Conservation (phyloP, 2,797 vertebrate genomes). For the Chlorospingus flavigularis region DNA sequence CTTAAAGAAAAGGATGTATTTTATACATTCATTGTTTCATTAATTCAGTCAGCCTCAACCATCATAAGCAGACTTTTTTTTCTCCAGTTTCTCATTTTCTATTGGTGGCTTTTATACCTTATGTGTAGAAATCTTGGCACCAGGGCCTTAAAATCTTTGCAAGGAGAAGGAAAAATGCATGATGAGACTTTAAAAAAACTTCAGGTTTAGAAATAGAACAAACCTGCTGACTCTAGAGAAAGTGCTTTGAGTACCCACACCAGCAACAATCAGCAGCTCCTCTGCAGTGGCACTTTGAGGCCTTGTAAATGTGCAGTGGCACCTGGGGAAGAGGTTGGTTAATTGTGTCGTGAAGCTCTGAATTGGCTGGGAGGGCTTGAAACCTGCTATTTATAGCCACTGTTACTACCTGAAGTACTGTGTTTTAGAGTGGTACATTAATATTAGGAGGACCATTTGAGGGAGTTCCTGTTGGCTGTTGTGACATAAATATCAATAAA, state of each 20-base stretch:
- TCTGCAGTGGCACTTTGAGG: neutral
- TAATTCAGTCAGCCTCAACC: neutral
- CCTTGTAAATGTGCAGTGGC: neutral
- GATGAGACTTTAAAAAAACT: neutral
- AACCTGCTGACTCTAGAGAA: constrained; percentile 28
- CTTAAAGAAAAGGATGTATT: neutral
- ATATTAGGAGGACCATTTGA: constrained; percentile 15
- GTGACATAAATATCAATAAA: constrained; percentile 48
- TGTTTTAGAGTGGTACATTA: neutral
- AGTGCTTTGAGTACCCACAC: neutral
- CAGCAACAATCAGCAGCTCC: constrained; percentile 8
- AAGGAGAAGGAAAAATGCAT: neutral
- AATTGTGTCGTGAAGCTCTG: neutral
- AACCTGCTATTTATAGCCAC: constrained; percentile 36
- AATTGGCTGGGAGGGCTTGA: constrained; percentile 5
- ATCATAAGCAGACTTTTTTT: neutral
- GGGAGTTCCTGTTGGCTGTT: constrained; percentile 18
- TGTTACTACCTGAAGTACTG: constrained; percentile 23
- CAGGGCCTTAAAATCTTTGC: neutral
- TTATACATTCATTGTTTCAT: neutral
- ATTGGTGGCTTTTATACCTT: neutral
- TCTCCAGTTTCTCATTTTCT: neutral
- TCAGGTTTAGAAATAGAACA: neutral
- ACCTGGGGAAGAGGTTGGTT: neutral
- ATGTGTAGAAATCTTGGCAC: neutral